Evolutionary conservation across 2,113 vertebrate genomes (phyloP), one percentile per base, ranked within the genome.

Genomic region (Percina caprodes): DNA sequence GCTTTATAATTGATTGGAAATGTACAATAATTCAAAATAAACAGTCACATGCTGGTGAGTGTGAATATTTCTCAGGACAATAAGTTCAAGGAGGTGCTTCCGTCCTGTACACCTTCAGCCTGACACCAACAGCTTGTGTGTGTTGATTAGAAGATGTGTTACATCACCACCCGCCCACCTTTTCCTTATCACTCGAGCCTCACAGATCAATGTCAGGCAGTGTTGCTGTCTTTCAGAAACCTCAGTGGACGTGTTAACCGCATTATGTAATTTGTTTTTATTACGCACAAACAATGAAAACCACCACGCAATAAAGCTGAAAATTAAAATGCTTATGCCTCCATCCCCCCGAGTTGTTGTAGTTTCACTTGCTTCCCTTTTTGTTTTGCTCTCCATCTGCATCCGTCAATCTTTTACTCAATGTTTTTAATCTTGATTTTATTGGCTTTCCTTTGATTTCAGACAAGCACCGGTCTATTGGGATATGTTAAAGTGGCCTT

Each of bases 91-190:
- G 78, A 71, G 69, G 66, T 35, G 51, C 30, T 39, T 51, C 58
- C 46, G 74, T 35, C 8, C 18, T 45, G 30, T 51, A 42, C 1
- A 59, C 30, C 49, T 74, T 74, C 56, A 69, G 60, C 15, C 30
- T 33, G 82, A 81, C 79, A 63, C 42, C 56, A 67, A 11, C 79
- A 76, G 77, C 77, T 77, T 81, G 85, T 56, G 45, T 48, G 82
- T 52, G 1, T 62, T 23, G 85, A 76, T 89, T 77, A 80, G 62
- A 69, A 24, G 45, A 67, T 5, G 46, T 26, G 80, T 72, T 88
- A 79, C 84, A 89, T 87, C 89, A 84, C 58, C 45, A 61, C 70
- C 69, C 73, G 63, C 67, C 73, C 70, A 77, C 69, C 61, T 26
- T 77, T 59, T 46, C 68, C 85, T 83, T 42, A 81, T 78, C 74